Conservation (phyloP, 2,888 invertebrate species). For the Euzophera pinguis region DNA sequence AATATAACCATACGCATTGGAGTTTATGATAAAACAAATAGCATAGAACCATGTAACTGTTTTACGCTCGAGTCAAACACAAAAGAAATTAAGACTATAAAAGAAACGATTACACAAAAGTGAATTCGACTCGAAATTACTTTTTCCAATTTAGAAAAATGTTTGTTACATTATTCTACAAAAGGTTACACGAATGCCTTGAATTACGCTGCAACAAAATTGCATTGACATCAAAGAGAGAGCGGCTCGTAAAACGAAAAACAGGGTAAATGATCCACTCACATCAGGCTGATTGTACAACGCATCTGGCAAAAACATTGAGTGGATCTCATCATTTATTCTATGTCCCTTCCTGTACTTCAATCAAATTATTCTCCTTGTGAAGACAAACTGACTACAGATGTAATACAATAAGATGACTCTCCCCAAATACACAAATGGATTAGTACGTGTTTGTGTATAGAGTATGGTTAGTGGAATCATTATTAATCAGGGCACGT, state of each 20-base stretch:
- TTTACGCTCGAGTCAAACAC: background rate
- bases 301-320: slow-evolving; percentile 19
- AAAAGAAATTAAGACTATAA: slow-evolving; percentile 4
- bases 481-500: no score
- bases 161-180: background rate
- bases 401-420: slow-evolving; percentile 1
- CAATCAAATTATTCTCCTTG: slow-evolving; percentile 28
- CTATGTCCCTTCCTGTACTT: slow-evolving; percentile 24
- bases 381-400: slow-evolving; percentile 25
- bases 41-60: background rate
- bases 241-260: slow-evolving; percentile 29
- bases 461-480: background rate
- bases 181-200: background rate
- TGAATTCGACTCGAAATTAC: background rate
- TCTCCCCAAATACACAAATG: background rate
- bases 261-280: slow-evolving; percentile 28
- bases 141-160: slow-evolving; percentile 1
- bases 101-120: background rate
- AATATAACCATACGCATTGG: slow-evolving; percentile 3
- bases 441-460: background rate
- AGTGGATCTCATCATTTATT: slow-evolving; percentile 28
- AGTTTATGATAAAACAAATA: slow-evolving; percentile 1
- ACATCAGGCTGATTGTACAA: slow-evolving; percentile 31
- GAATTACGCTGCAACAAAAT: slow-evolving; percentile 20
- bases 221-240: slow-evolving; percentile 20